Evolutionary conservation across 2,797 vertebrate genomes (phyloP), one percentile per base, ranked within the genome.

Genomic region (Myotis findleyi): DNA sequence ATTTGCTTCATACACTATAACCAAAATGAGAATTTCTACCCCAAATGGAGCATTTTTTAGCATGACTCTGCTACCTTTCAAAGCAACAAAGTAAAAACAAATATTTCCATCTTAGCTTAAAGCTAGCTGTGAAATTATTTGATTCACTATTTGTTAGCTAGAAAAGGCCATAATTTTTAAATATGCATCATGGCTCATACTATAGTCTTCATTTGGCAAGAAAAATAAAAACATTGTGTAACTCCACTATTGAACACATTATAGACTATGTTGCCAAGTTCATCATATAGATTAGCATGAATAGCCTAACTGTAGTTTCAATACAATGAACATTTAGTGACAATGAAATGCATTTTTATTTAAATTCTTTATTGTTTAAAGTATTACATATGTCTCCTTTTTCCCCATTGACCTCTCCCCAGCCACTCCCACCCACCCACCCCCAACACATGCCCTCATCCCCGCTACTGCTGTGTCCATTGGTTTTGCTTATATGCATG

Each of bases 1-100:
- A 66, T 73, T 71, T 89, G n/a, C 20, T 81, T 92, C 18, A n/a
- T 66, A 27, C 14, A 85, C 18, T 77, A 38, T 38, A 57, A 55
- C 33, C 33, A 57, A 79, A 79, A 38, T 80, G 21, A 55, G 5
- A 73, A 21, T 64, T 90, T 89, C 64, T 64, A 47, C 20, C 13
- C 27, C 30, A 88, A 81, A 93, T 55, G 23, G 8, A 69, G 41
- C 3, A 69, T 33, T 72, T 73, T 69, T 66, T 9, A 84, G 30
- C 12, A 69, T 84, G 94, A 69, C 23, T 72, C 30, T 83, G 17
- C 51, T 59, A 51, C 7, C 1, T 36, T 87, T 80, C 47, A 95
- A 90, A 66, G 14, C n/a, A 93, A 81, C 38, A 88, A 71, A 82
- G 82, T 77, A 83, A 75, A 95, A 93, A 44, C 13, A 79, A 93